Conservation (phyloP, 2,888 invertebrate species). For the Cheilosia vernalis region DNA sequence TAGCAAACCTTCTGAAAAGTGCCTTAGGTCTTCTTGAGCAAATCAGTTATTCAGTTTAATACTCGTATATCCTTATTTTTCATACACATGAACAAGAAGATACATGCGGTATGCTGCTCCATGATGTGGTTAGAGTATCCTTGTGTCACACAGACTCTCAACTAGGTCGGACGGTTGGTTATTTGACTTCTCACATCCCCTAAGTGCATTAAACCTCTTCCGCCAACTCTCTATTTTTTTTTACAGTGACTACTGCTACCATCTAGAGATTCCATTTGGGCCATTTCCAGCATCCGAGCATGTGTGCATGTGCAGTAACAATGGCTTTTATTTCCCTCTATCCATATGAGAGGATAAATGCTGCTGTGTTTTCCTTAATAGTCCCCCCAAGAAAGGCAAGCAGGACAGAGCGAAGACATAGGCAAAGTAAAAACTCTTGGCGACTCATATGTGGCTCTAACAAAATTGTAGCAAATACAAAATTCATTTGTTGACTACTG, state of each 20-base stretch:
- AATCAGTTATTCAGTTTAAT: slow-evolving; percentile 64
- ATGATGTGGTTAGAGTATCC: slow-evolving; percentile 2
- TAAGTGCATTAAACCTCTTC: slow-evolving; percentile 50
- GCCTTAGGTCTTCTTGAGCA: slow-evolving; percentile 50
- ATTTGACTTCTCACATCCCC: slow-evolving; percentile 52
- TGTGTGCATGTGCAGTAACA: slow-evolving; percentile 30
- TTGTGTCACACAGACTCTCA: slow-evolving; percentile 36
- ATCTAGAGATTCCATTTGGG: slow-evolving; percentile 12
- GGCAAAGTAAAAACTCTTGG: slow-evolving; percentile 27
- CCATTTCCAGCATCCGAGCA: slow-evolving; percentile 11
- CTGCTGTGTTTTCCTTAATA: slow-evolving; percentile 58
- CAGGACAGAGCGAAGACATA: slow-evolving; percentile 4
- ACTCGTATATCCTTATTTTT: slow-evolving; percentile 44
- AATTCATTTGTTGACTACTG: slow-evolving; percentile 43
- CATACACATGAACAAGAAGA: background rate
- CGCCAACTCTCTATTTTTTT: background rate
- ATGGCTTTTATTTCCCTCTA: slow-evolving; percentile 38
- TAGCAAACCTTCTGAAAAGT: slow-evolving; percentile 55
- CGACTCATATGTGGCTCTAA: slow-evolving; percentile 11
- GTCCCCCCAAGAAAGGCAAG: slow-evolving; percentile 34
- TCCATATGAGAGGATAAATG: slow-evolving; percentile 46
- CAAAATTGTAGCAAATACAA: slow-evolving; percentile 27
- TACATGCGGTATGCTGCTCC: slow-evolving; percentile 21
- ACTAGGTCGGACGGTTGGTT: slow-evolving; percentile 44
- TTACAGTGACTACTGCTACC: background rate